phyloP scores from a whole-genome alignment of 2,888 invertebrate species.

The Sturmia bella region DNA sequence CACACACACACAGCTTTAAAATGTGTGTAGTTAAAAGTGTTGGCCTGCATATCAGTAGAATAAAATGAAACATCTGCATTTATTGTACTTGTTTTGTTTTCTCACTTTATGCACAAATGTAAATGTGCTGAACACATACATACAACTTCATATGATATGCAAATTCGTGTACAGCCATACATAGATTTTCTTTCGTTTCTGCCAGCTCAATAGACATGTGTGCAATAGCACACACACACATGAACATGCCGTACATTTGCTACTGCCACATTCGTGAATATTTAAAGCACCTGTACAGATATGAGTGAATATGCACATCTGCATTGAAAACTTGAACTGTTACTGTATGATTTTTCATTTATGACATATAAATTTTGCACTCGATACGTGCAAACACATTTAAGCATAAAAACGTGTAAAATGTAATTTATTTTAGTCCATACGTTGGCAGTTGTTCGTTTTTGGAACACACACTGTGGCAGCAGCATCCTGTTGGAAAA shows the following conservation, averaged over 20 bases:
- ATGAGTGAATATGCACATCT: constrained; percentile 1
- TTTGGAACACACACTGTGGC: constrained; percentile 21
- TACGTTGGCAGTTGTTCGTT: constrained; percentile 26
- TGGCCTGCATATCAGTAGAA: background rate
- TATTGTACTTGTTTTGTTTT: constrained; percentile 7
- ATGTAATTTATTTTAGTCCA: constrained; percentile 41
- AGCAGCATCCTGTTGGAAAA: constrained; percentile 49
- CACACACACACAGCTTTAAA: background rate
- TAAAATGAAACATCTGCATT: constrained; percentile 27
- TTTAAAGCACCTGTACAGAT: too few species aligned
- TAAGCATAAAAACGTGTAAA: constrained; percentile 40
- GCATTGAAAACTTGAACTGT: constrained; percentile 46
- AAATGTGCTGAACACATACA: constrained; percentile 4
- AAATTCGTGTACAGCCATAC: constrained; percentile 1
- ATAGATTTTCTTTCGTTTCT: background rate
- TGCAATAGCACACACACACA: background rate
- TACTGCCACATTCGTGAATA: too few species aligned
- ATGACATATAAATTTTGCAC: constrained; percentile 55
- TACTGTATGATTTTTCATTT: constrained; percentile 68
- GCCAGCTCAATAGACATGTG: background rate
- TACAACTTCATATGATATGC: constrained; percentile 19
- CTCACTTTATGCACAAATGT: constrained; percentile 13
- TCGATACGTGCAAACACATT: background rate
- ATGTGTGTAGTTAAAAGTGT: background rate
- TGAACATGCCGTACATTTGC: too few species aligned